Base-by-base conservation (phyloP, 2,113 vertebrate genomes). In the Hiodon alosoides region DNA sequence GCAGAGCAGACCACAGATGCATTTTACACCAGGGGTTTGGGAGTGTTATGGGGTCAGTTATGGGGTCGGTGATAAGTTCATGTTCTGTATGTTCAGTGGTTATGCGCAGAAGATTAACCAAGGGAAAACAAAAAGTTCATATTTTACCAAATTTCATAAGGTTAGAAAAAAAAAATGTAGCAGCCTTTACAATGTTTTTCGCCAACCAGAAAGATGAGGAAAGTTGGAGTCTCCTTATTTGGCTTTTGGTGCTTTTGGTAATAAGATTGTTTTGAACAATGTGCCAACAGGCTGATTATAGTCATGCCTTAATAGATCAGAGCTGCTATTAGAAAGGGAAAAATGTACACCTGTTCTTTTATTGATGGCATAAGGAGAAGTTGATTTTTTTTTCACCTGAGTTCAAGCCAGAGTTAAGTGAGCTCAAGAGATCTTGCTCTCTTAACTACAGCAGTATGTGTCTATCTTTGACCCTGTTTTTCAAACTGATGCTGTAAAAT, bases 261-360 rank as follows among this genome's bases (percentile, higher is more conserved):
- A 66, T 4, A 47, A 48, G 31, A 31, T 47, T 66, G 16, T 7
- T 57, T 8, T 46, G 64, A 66, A 48, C 0, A 66, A 66, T 17
- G 31, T 11, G 46, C 31, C 13, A 66, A 66, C 10, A 66, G 31
- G 64, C 46, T 48, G 64, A 48, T 66, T 66, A 48, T 6, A 66
- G 7, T 48, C 9, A 3, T 11, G 46, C 31, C 64, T 10, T 66
- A 10, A 66, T 46, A 2, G 64, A 66, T 66, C 11, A 10, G 17
- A 66, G 64, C 10, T 47, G 11, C 31, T 9, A 9, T 46, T 17
- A 66, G 64, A 31, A 64, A 64, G 3, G 61, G 61, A 10, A 7
- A 46, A 66, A 66, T 66, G 2, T 47, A 66, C 64, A 66, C 64
- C 64, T 47, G 64, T 66, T 46, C 46, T 66, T 66, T 66, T 66